Conservation (phyloP, 2,797 vertebrate species). For the Mus minutoides region DNA sequence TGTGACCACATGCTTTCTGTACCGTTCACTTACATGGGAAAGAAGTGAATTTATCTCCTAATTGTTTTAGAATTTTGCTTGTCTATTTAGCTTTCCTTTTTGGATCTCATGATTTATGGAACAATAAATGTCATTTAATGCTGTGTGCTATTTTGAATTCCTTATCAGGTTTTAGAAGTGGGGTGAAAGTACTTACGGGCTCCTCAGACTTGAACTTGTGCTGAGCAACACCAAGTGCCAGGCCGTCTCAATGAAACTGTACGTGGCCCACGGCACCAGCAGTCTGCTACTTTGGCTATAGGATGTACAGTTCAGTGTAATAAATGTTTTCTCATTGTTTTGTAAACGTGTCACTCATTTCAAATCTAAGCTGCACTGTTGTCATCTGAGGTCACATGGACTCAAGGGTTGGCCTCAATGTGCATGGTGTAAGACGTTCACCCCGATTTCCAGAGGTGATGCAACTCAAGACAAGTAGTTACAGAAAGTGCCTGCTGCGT, state of each 20-base stretch:
- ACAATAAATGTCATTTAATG: slow-evolving; percentile 83
- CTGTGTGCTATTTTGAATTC: slow-evolving; percentile 82
- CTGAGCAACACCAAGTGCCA: slow-evolving; percentile 77
- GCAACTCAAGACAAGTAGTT: neutral
- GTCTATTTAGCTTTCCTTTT: slow-evolving; percentile 82
- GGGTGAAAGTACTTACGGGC: slow-evolving; percentile 77
- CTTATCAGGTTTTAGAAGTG: slow-evolving; percentile 80
- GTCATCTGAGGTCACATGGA: neutral
- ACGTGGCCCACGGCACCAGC: slow-evolving; percentile 88
- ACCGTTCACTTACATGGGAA: slow-evolving; percentile 70
- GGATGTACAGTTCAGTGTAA: slow-evolving; percentile 90
- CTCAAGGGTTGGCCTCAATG: fast-evolving
- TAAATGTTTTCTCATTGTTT: slow-evolving; percentile 90
- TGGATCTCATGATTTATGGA: slow-evolving; percentile 83
- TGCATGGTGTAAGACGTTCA: neutral
- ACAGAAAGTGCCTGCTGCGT: neutral
- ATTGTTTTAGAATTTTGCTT: slow-evolving; percentile 81
- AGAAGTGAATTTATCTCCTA: slow-evolving; percentile 74
- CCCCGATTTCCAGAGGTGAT: neutral
- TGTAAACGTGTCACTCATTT: slow-evolving; percentile 84
- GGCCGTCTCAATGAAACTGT: slow-evolving; percentile 85
- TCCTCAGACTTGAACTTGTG: slow-evolving; percentile 61
- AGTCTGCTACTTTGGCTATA: slow-evolving; percentile 87
- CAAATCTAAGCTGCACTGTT: slow-evolving; percentile 38
- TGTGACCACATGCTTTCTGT: slow-evolving; percentile 70